Conservation (phyloP, 1,140 invertebrate species). For the Bombus soroeensis region DNA sequence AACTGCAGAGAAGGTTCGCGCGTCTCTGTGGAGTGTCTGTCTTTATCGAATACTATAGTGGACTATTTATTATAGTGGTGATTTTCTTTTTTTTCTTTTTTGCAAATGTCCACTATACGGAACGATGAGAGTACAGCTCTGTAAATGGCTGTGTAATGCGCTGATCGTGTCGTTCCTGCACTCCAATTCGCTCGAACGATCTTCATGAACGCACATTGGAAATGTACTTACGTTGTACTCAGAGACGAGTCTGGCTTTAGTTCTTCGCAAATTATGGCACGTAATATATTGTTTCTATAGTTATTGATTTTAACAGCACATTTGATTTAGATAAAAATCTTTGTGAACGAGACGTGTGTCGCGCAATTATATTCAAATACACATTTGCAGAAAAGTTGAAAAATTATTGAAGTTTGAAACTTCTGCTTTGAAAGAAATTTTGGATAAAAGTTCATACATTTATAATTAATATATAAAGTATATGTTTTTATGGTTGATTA, state of each 20-base stretch:
- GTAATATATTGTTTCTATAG: accelerated
- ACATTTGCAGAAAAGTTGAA: too few relatives aligned
- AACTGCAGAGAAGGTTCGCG: too few relatives aligned
- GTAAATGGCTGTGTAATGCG: neutral
- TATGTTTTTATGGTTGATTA: too few relatives aligned
- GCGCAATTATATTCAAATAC: too few relatives aligned
- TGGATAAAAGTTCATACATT: too few relatives aligned
- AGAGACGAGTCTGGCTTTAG: neutral
- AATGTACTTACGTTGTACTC: neutral
- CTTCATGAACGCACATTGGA: conserved; percentile 2
- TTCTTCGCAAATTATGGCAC: neutral
- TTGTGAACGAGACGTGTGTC: too few relatives aligned
- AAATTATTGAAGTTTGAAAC: too few relatives aligned
- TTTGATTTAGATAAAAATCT: neutral
- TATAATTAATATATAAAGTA: too few relatives aligned
- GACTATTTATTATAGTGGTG: too few relatives aligned
- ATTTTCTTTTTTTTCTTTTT: neutral
- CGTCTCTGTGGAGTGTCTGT: too few relatives aligned
- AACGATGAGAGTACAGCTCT: neutral
- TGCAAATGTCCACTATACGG: neutral
- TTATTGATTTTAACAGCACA: neutral
- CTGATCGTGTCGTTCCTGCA: neutral
- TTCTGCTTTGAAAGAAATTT: too few relatives aligned
- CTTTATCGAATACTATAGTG: too few relatives aligned
- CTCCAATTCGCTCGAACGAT: neutral